phyloP scores from a whole-genome alignment of 1,140 invertebrate species.

The Diabrotica undecimpunctata region DNA sequence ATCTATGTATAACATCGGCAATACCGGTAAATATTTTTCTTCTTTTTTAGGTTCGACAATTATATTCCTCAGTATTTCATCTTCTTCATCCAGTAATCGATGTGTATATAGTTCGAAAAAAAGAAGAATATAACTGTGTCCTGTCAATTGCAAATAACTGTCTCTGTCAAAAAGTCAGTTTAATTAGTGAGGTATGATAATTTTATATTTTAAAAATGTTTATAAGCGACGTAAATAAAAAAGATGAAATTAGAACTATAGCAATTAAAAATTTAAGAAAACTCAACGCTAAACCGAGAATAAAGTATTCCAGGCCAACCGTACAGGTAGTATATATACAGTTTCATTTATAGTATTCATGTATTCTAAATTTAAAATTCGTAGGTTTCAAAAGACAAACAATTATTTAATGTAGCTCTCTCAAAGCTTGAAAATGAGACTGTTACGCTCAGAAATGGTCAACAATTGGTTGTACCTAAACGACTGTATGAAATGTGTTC shows the following conservation, averaged over 20 bases:
- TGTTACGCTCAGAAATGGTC: constrained; percentile 57
- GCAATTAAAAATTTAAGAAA: constrained; percentile 58
- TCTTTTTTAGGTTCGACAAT: no score
- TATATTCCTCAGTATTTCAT: no score
- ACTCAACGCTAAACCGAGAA: constrained; percentile 61
- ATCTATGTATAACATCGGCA: no score
- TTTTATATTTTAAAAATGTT: constrained; percentile 51
- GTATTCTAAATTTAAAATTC: constrained; percentile 16
- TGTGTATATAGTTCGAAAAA: no score
- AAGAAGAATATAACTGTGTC: no score
- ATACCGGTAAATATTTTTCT: no score
- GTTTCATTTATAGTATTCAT: constrained; percentile 19
- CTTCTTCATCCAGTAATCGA: no score
- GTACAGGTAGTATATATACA: constrained; percentile 49
- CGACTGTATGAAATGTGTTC: constrained; percentile 70
- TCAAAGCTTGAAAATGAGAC: constrained; percentile 57
- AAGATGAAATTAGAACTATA: constrained; percentile 59
- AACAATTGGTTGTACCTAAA: constrained; percentile 65
- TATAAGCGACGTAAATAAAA: constrained; percentile 62
- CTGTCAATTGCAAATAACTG: no score
- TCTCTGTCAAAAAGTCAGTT: no score
- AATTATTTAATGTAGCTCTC: constrained; percentile 61
- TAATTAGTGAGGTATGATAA: neutral
- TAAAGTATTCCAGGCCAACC: constrained; percentile 57
- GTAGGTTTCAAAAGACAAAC: constrained; percentile 46